phyloP scores from a whole-genome alignment of 2,888 invertebrate species.

The Phyto melanocephala region DNA sequence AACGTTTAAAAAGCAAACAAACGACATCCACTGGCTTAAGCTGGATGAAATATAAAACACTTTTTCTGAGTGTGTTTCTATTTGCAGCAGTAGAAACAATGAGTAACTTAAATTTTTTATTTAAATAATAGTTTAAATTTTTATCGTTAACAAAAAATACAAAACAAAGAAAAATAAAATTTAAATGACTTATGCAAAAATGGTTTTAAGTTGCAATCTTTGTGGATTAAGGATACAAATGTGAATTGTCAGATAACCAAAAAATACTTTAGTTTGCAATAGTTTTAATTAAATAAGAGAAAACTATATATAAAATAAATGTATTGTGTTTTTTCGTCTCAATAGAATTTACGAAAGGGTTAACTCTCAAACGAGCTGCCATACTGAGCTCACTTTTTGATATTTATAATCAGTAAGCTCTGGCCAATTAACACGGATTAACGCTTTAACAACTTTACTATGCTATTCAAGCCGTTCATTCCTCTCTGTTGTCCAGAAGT shows the following conservation, averaged over 20 bases:
- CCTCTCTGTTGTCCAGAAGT: too few species aligned
- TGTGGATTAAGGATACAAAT: too few species aligned
- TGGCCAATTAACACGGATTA: too few species aligned
- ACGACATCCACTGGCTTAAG: slow-evolving; percentile 17
- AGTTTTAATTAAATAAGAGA: background rate
- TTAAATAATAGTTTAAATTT: too few species aligned
- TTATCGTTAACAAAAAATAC: background rate
- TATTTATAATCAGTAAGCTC: too few species aligned
- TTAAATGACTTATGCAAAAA: background rate
- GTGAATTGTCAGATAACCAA: background rate
- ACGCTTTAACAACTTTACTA: too few species aligned
- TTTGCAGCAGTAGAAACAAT: background rate
- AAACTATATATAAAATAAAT: too few species aligned
- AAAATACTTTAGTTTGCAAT: background rate
- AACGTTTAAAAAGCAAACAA: background rate
- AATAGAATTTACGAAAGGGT: too few species aligned
- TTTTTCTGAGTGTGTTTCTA: slow-evolving; percentile 1
- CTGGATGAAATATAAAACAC: slow-evolving; percentile 14
- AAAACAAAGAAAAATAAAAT: slow-evolving; percentile 1
- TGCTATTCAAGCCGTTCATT: too few species aligned
- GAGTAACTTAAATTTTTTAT: background rate
- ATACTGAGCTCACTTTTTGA: too few species aligned
- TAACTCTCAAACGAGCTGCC: too few species aligned
- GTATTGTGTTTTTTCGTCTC: too few species aligned
- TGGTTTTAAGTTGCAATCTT: background rate